Evolutionary conservation across 64 coral and sea anemone species (phyloP), one percentile per base, ranked within the genome.

Genomic region (Montipora cactus): DNA sequence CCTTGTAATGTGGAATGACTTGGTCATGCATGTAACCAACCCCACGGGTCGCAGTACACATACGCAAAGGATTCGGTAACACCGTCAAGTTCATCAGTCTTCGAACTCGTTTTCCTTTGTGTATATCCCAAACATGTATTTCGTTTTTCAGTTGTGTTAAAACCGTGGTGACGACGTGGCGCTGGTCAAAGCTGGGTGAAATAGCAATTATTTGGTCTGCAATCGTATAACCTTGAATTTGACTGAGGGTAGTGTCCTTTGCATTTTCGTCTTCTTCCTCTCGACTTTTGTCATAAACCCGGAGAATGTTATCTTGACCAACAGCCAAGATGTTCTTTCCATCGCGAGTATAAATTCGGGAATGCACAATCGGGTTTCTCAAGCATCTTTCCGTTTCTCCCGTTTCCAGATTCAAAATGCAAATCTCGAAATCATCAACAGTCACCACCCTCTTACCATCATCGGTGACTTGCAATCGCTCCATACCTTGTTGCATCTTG

Each of bases 21-120:
- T 96, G 85, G 58, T 99, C 82, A 69, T 95, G 78, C 25, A 99
- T 99, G 58, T 86, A 96, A 44, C 95, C 98, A 79, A 99, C 92
- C 68, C 89, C 89, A 45, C 90, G 92, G 9, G 95, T 96, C 49
- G 85, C 77, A 5, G 81, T 80, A 44, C 18, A 84, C 89, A 96
- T 91, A 59, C 95, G 95, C 18, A 99, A 57, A 15, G 87, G 77
- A 59, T 79, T 90, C 8, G 98, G 98, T 13, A 80, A 99, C 50
- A 90, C 58, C 5, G 59, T 92, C 13, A 94, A 44, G 19, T 73
- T 90, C 13, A 74, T 94, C 20, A 96, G 66, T 6, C 78, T 67
- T 5, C 90, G 80, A 9, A 96, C 75, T 68, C 91, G 81, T 53
- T 90, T 69, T 58, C 92, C 89, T 10, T 67, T 89, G 3, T 88